phyloP scores from a whole-genome alignment of 2,888 invertebrate genomes.

The Leptura quadrifasciata region DNA sequence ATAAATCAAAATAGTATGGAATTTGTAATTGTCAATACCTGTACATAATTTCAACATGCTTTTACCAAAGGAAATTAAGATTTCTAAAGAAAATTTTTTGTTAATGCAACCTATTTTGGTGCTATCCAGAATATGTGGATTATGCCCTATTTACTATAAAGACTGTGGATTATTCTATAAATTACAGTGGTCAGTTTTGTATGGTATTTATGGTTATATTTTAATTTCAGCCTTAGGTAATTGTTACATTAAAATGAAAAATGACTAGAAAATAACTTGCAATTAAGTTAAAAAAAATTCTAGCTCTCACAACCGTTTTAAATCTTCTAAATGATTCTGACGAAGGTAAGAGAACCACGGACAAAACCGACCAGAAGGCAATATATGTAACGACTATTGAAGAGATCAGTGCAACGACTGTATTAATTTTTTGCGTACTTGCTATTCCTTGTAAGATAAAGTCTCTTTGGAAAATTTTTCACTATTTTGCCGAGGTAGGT shows the following conservation, averaged over 20 bases:
- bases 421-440: slow-evolving; percentile 13
- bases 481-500: slow-evolving; percentile 15
- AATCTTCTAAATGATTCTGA: not conserved
- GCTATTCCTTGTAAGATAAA: slow-evolving; percentile 16
- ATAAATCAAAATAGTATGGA: not conserved
- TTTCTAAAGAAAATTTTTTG: slow-evolving; percentile 16
- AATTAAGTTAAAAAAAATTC: not conserved
- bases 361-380: not conserved
- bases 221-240: not conserved
- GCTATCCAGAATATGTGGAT: slow-evolving; percentile 19
- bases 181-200: slow-evolving; percentile 16
- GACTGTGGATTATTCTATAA: slow-evolving; percentile 12
- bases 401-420: not conserved
- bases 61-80: slow-evolving; percentile 5
- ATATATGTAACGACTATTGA: not conserved
- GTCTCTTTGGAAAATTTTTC: slow-evolving; percentile 10
- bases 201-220: slow-evolving; percentile 14
- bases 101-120: slow-evolving; percentile 18
- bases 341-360: not conserved
- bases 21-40: not conserved
- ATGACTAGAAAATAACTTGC: too few species aligned
- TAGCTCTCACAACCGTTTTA: not conserved
- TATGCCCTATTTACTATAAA: slow-evolving; percentile 25
- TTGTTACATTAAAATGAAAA: too few species aligned
- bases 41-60: not conserved